Conservation (phyloP, 2,888 invertebrate species). For the Trissoscelio sp. region DNA sequence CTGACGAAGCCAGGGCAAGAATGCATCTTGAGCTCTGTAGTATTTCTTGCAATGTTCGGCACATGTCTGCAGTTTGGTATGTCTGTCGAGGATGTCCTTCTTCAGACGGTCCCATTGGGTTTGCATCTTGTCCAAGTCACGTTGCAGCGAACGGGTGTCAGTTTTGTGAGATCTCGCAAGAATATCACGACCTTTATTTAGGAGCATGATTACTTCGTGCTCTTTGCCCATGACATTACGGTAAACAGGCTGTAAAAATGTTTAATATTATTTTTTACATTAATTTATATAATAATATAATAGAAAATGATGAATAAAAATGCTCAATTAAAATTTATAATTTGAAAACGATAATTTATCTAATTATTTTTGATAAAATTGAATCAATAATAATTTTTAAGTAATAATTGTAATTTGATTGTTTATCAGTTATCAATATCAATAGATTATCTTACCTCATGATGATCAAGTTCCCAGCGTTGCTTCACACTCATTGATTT, state of each 20-base stretch:
- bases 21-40: constrained; percentile 92
- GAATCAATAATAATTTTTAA: too few species aligned
- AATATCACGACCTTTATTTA: constrained; percentile 94
- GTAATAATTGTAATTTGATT: too few species aligned
- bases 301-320: too few species aligned
- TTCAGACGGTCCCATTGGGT: constrained; percentile 96
- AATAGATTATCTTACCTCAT: constrained; percentile 87
- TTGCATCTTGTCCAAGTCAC: constrained; percentile 94
- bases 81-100: constrained; percentile 93
- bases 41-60: constrained; percentile 95
- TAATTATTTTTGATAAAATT: too few species aligned
- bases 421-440: too few species aligned
- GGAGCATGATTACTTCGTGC: constrained; percentile 96
- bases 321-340: too few species aligned
- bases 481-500: constrained; percentile 86
- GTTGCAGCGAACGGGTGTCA: constrained; percentile 87
- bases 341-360: too few species aligned
- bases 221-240: constrained; percentile 94
- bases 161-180: constrained; percentile 83
- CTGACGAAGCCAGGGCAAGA: constrained; percentile 94
- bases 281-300: too few species aligned
- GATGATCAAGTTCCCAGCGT: constrained; percentile 93
- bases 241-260: constrained; percentile 88
- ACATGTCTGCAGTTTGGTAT: constrained; percentile 94
- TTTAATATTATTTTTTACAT: too few species aligned